phyloP scores from a whole-genome alignment of 1,140 invertebrate species.

The Zaprionus lachaisei region DNA sequence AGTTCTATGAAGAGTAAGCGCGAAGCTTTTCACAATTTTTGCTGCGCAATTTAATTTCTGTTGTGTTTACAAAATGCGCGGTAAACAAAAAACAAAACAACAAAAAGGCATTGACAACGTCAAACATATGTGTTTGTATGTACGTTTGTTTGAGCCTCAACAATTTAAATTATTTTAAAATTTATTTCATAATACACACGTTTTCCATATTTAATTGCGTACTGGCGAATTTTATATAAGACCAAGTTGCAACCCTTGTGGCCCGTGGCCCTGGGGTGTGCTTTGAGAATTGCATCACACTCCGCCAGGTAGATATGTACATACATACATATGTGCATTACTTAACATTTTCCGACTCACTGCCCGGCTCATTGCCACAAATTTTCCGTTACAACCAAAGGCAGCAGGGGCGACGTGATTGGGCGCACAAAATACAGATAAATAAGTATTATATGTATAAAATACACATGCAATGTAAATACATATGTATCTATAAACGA shows the following conservation, averaged over 20 bases:
- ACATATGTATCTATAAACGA: slow-evolving; percentile 22
- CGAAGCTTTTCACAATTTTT: slow-evolving; percentile 54
- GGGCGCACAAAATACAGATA: slow-evolving; percentile 10
- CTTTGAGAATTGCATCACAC: slow-evolving; percentile 24
- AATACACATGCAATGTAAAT: background rate
- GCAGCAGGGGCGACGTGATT: slow-evolving; percentile 31
- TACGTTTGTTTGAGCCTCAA: slow-evolving; percentile 36
- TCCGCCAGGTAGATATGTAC: background rate
- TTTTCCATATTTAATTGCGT: slow-evolving; percentile 29
- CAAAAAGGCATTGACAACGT: slow-evolving; percentile 45
- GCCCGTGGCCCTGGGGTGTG: background rate
- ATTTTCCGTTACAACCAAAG: slow-evolving; percentile 47
- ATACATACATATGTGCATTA: background rate
- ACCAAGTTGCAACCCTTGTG: slow-evolving; percentile 34
- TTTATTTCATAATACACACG: slow-evolving; percentile 57
- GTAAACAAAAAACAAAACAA: slow-evolving; percentile 67
- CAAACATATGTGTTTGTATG: slow-evolving; percentile 50
- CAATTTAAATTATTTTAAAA: slow-evolving; percentile 66
- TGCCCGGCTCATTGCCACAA: slow-evolving; percentile 38
- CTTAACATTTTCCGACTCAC: slow-evolving; percentile 22
- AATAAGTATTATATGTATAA: slow-evolving; percentile 7
- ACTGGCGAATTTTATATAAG: slow-evolving; percentile 48
- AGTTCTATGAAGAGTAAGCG: slow-evolving; percentile 27
- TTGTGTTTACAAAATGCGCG: slow-evolving; percentile 78
- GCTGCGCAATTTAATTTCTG: slow-evolving; percentile 79